Conservation (phyloP, 2,797 vertebrate species). For the Morelia viridis region DNA sequence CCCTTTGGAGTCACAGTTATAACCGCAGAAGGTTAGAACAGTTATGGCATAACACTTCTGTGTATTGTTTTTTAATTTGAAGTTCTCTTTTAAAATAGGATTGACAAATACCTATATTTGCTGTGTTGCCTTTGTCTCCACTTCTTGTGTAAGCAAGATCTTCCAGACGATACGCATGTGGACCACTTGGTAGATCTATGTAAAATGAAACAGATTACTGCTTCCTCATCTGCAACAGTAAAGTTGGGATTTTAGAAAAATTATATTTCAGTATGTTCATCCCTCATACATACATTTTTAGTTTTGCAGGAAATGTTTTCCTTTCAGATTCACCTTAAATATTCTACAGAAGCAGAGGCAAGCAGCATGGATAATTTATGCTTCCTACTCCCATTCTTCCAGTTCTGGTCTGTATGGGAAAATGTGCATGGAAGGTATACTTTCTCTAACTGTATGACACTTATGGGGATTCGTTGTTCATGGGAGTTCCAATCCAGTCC, state of each 20-base stretch:
- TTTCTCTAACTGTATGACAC: too few relatives aligned
- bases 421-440: neutral
- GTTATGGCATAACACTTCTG: neutral
- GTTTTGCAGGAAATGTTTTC: neutral
- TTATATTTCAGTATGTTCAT: neutral
- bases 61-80: neutral
- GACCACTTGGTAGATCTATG: conserved; percentile 81
- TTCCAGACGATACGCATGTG: conserved; percentile 80
- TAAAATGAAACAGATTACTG: conserved; percentile 34
- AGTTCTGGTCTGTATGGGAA: neutral
- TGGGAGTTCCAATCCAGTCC: too few relatives aligned
- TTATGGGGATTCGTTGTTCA: too few relatives aligned
- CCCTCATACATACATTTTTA: rapidly evolving
- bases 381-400: neutral
- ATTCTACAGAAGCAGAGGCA: neutral
- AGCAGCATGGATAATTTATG: neutral
- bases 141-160: conserved; percentile 85
- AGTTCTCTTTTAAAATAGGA: conserved; percentile 14
- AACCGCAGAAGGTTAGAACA: neutral
- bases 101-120: conserved; percentile 80
- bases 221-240: neutral
- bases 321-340: conserved; percentile 10
- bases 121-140: conserved; percentile 85
- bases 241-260: neutral
- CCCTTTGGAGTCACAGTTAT: neutral